These are phyloP conservation scores for Lysandra bellargus DNA, from an alignment of 2,888 invertebrate genomes.

Conservation along the genomic window DNA sequence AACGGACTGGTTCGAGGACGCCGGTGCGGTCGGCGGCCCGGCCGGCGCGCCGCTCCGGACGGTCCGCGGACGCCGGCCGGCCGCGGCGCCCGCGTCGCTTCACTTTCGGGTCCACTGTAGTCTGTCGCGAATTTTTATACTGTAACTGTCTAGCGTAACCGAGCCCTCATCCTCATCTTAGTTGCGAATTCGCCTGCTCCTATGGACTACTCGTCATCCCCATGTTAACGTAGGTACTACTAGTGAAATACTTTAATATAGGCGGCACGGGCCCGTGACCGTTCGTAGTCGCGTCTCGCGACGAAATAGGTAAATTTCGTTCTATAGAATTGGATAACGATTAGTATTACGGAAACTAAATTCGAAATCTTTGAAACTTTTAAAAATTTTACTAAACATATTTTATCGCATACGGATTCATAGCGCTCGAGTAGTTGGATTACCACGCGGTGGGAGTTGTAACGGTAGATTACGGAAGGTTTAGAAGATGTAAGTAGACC, in stretches of 20 bases:
- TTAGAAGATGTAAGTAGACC: slow-evolving; percentile 55
- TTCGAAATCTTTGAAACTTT: slow-evolving; percentile 63
- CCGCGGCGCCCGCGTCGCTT: slow-evolving; percentile 56
- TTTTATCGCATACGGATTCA: slow-evolving; percentile 58
- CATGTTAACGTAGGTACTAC: slow-evolving; percentile 32
- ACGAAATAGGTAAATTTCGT: slow-evolving; percentile 13
- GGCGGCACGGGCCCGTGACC: slow-evolving; percentile 6
- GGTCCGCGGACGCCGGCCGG: slow-evolving; percentile 45
- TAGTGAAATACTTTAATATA: slow-evolving; percentile 12
- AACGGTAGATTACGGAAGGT: slow-evolving; percentile 52
- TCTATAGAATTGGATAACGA: slow-evolving; percentile 36
- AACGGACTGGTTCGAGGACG: not conserved
- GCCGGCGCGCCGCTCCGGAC: not conserved
- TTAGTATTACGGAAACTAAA: slow-evolving; percentile 71
- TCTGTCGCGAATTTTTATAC: slow-evolving; percentile 77
- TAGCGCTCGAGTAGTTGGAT: slow-evolving; percentile 60
- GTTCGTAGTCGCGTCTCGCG: slow-evolving; percentile 31
- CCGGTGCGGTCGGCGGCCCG: not conserved
- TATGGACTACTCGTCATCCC: slow-evolving; percentile 44
- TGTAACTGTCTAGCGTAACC: slow-evolving; percentile 66
- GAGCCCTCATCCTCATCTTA: slow-evolving; percentile 56
- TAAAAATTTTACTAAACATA: slow-evolving; percentile 68
- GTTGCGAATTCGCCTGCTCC: slow-evolving; percentile 56
- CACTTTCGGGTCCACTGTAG: slow-evolving; percentile 72
- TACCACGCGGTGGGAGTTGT: slow-evolving; percentile 52